phyloP scores from a whole-genome alignment of 2,888 invertebrate genomes.

The Drosophila gaucha region DNA sequence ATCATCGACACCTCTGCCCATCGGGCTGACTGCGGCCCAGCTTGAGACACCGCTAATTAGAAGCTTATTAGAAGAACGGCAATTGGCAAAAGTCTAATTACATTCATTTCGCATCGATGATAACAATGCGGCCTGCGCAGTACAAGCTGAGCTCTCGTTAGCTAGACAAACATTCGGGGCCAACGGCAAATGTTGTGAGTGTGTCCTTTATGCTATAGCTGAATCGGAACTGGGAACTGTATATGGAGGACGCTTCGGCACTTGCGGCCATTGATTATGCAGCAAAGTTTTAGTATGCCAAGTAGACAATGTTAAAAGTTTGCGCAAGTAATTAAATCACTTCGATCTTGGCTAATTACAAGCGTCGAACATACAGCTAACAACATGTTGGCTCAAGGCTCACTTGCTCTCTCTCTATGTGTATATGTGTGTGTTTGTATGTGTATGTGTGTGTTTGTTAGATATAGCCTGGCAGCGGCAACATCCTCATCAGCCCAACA shows the following conservation, averaged over 20 bases:
- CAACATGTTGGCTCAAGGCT: constrained; percentile 34
- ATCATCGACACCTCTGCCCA: constrained; percentile 49
- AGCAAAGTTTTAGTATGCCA: constrained; percentile 68
- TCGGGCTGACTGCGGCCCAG: constrained; percentile 12
- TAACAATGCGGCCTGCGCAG: constrained; percentile 57
- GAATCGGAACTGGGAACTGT: constrained; percentile 14
- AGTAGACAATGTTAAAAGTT: constrained; percentile 77
- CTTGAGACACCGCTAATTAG: constrained; percentile 63
- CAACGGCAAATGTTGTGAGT: neutral
- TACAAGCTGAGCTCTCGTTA: constrained; percentile 24
- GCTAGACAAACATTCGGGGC: constrained; percentile 20
- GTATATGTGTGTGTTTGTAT: constrained; percentile 2
- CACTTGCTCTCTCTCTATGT: neutral
- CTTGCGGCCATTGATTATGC: constrained; percentile 55
- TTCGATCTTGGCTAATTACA: constrained; percentile 81
- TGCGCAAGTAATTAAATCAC: constrained; percentile 81
- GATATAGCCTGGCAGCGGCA: constrained; percentile 57
- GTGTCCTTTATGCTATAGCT: constrained; percentile 4
- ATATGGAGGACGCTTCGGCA: constrained; percentile 34
- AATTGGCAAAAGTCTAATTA: constrained; percentile 73
- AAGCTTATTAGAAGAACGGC: constrained; percentile 63
- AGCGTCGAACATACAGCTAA: constrained; percentile 59
- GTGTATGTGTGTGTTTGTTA: constrained; percentile 53
- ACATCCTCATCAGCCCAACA: constrained; percentile 69
- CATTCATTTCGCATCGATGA: constrained; percentile 71